These are phyloP conservation scores for Boleophthalmus pectinirostris DNA, from an alignment of 2,113 vertebrate genomes.

Conservation along the genomic window DNA sequence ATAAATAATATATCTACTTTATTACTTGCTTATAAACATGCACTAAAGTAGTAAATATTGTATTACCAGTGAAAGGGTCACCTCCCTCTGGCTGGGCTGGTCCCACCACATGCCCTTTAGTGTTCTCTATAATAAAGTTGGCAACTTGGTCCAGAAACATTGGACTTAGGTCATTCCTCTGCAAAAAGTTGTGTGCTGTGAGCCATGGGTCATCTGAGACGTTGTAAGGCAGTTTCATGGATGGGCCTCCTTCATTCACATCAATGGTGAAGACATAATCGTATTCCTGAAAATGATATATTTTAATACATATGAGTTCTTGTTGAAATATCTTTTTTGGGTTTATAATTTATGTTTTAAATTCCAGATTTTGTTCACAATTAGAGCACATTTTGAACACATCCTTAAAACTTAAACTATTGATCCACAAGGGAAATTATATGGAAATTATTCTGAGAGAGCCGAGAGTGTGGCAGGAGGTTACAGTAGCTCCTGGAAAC, in stretches of 20 bases:
- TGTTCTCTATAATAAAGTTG: constrained; percentile 97
- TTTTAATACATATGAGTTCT: too few relatives aligned
- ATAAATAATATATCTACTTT: neutral
- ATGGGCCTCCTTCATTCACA: constrained; percentile 91
- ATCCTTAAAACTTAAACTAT: too few relatives aligned
- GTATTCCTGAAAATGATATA: constrained; percentile 82
- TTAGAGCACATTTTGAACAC: too few relatives aligned
- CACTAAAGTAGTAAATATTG: neutral
- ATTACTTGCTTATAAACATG: neutral
- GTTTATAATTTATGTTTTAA: neutral
- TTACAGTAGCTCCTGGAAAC: too few relatives aligned
- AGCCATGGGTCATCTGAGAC: constrained; percentile 93
- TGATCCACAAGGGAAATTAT: too few relatives aligned
- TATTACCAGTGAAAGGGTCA: constrained; percentile 94
- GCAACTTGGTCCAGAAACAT: constrained; percentile 98
- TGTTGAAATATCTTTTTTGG: neutral
- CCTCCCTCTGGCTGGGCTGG: constrained; percentile 72
- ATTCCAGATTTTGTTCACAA: neutral
- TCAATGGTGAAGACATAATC: constrained; percentile 98
- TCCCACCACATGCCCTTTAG: constrained; percentile 87
- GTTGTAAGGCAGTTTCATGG: constrained; percentile 95
- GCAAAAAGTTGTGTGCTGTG: constrained; percentile 92
- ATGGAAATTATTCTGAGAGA: too few relatives aligned
- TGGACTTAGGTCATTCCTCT: constrained; percentile 93
- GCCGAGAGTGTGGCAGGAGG: too few relatives aligned